Conservation (phyloP, 1,140 invertebrate genomes). For the Drosophila novamexicana region DNA sequence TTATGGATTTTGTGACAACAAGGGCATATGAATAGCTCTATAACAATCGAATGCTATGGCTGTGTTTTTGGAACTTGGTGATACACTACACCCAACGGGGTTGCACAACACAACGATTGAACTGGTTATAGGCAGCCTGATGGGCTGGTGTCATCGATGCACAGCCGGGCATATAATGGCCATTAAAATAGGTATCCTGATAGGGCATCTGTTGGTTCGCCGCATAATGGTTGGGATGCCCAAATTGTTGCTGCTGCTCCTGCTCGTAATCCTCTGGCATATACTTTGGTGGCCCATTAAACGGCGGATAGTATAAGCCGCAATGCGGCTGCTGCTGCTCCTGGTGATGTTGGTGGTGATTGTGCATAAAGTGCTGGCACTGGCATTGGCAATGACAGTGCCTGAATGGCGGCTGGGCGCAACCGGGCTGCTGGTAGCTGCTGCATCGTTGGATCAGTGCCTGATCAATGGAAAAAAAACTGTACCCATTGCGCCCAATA, state of each 20-base stretch:
- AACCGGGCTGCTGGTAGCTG: conserved; percentile 19
- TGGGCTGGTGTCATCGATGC: conserved; percentile 15
- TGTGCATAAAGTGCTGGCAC: conserved; percentile 35
- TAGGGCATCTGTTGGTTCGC: not conserved
- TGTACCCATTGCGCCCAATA: conserved; percentile 1
- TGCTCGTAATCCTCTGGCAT: conserved; percentile 8
- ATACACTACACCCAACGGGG: conserved; percentile 76
- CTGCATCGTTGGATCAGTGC: conserved; percentile 38
- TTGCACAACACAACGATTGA: conserved; percentile 24
- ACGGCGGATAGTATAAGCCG: conserved; percentile 6
- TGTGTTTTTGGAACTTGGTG: conserved; percentile 36
- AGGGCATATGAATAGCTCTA: not conserved
- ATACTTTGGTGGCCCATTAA: not conserved
- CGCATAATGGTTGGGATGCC: not conserved
- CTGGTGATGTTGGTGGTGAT: not conserved
- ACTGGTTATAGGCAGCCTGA: conserved; percentile 2
- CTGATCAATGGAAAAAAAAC: not conserved
- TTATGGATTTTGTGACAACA: not conserved
- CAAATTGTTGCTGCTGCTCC: conserved; percentile 10
- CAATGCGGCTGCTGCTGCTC: not conserved
- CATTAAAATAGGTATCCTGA: not conserved
- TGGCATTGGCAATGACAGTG: conserved; percentile 10
- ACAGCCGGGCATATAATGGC: conserved; percentile 1
- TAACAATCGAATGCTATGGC: not conserved
- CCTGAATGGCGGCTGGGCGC: conserved; percentile 15